Evolutionary conservation across 2,888 invertebrate species (phyloP).

Genomic region (Lasioglossum leucozonium): DNA sequence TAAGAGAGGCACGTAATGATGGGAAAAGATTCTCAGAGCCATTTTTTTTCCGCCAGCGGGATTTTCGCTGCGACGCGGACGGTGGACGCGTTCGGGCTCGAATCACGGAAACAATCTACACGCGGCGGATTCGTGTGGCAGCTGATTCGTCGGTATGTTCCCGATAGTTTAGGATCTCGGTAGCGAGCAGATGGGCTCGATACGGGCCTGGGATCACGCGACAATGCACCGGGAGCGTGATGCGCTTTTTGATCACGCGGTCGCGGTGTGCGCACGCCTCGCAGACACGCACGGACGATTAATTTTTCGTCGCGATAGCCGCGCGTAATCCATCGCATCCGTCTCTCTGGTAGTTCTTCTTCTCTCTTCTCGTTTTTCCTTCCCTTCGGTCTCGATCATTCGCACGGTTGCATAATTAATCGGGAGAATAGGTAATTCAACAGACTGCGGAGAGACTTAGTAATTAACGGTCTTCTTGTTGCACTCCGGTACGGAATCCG

Average conservation of each 20-base stretch:
- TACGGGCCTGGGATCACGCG: not conserved
- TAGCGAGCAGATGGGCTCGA: not conserved
- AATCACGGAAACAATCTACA: not conserved
- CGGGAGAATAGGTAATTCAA: conserved; percentile 21
- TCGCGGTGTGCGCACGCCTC: not conserved
- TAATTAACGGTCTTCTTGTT: conserved; percentile 41
- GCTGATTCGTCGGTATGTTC: not conserved
- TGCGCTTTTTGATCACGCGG: not conserved
- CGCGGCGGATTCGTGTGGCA: not conserved
- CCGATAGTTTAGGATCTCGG: not conserved
- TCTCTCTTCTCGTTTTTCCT: not conserved
- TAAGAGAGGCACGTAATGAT: too few relatives aligned
- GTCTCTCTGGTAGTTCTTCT: not conserved
- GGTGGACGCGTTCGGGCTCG: too few relatives aligned
- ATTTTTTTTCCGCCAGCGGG: too few relatives aligned
- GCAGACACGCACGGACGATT: conserved; percentile 29
- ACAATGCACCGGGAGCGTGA: not conserved
- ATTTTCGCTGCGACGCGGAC: too few relatives aligned
- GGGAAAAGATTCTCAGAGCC: not conserved
- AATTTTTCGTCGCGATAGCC: conserved; percentile 34
- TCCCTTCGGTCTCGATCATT: conserved; percentile 6
- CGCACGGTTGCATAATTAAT: conserved; percentile 50
- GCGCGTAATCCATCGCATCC: conserved; percentile 33
- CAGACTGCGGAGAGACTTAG: conserved; percentile 22
- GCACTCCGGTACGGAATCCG: not conserved